These are phyloP conservation scores for Prochilodus magdalenae DNA, from an alignment of 2,113 vertebrate species.

Conservation along the genomic window DNA sequence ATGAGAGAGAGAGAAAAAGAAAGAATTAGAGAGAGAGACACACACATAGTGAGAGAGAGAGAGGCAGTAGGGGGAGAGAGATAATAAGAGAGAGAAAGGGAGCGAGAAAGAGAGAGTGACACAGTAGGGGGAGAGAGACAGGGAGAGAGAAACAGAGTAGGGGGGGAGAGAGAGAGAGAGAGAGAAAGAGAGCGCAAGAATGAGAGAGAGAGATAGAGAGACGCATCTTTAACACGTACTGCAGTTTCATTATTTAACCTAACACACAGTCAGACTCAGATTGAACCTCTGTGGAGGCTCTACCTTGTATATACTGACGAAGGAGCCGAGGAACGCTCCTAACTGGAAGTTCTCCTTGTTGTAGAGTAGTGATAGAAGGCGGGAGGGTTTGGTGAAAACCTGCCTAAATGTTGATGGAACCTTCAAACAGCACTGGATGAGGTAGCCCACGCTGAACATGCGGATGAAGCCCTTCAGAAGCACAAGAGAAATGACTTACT, in stretches of 20 bases:
- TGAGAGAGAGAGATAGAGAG: neutral
- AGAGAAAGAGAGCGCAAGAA: neutral
- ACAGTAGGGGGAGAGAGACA: too few species aligned
- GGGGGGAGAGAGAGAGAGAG: neutral
- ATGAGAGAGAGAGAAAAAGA: too few species aligned
- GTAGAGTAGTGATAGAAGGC: conserved; percentile 92
- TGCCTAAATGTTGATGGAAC: conserved; percentile 93
- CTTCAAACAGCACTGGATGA: conserved; percentile 98
- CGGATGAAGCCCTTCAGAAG: conserved; percentile 89
- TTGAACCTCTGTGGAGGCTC: neutral
- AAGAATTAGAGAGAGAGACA: too few species aligned
- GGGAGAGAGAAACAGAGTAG: too few species aligned
- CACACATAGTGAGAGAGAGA: too few species aligned
- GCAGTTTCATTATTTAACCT: too few species aligned
- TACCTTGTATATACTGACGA: conserved; percentile 99
- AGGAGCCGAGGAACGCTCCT: conserved; percentile 94
- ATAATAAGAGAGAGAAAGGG: too few species aligned
- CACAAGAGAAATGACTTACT: neutral
- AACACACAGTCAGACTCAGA: neutral
- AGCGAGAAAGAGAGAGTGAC: neutral
- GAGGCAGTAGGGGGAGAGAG: too few species aligned
- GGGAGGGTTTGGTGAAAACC: conserved; percentile 91
- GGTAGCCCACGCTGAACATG: conserved; percentile 97
- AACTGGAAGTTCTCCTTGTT: conserved; percentile 98
- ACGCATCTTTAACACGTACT: too few species aligned